These are phyloP conservation scores for Drosophila kikkawai DNA, from an alignment of 1,140 invertebrate species.

Conservation along the genomic window DNA sequence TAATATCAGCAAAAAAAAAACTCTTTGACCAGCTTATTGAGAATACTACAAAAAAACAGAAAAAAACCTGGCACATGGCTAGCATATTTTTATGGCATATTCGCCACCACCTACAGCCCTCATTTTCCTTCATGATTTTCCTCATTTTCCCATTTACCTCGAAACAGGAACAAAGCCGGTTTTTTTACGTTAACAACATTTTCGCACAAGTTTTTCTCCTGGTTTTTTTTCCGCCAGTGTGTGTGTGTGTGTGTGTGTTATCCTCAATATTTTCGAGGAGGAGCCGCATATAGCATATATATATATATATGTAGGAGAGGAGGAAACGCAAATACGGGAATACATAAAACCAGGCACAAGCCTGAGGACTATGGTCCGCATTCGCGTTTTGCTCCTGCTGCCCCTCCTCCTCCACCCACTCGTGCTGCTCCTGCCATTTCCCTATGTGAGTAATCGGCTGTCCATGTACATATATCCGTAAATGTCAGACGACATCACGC, in stretches of 20 bases:
- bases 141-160: neutral
- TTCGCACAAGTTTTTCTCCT: slow-evolving; percentile 45
- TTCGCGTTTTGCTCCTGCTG: slow-evolving; percentile 43
- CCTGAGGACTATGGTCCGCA: slow-evolving; percentile 34
- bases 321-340: slow-evolving; percentile 71
- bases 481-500: slow-evolving; percentile 84
- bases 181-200: slow-evolving; percentile 79
- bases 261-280: slow-evolving; percentile 48
- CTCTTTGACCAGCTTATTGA: too few species aligned
- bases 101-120: neutral
- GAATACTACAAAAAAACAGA: slow-evolving; percentile 6
- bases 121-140: slow-evolving; percentile 1
- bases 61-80: slow-evolving; percentile 31
- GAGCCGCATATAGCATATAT: slow-evolving; percentile 37
- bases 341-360: slow-evolving; percentile 32
- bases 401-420: neutral
- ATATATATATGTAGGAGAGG: slow-evolving; percentile 22
- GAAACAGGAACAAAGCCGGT: slow-evolving; percentile 68
- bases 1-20: neutral
- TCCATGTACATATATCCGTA: slow-evolving; percentile 68
- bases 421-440: neutral
- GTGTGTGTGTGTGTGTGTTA: slow-evolving; percentile 7
- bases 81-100: slow-evolving; percentile 59
- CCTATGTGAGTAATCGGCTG: slow-evolving; percentile 55
- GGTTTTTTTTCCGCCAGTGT: neutral